phyloP scores from a whole-genome alignment of 2,113 vertebrate species.

The Puma concolor region DNA sequence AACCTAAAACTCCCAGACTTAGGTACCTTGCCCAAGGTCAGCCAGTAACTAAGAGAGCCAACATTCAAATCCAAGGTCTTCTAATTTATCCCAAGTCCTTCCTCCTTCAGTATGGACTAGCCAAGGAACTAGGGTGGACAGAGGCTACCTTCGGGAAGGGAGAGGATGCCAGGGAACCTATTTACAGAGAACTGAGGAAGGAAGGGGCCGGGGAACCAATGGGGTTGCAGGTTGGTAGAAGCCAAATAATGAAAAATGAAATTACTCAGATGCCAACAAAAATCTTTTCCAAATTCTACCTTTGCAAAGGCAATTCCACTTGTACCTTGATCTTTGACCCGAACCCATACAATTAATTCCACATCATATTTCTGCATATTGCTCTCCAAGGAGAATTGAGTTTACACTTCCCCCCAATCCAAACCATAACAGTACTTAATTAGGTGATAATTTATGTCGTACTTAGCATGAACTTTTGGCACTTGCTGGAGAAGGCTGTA shows the following conservation, averaged over 20 bases:
- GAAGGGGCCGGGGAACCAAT: neutral
- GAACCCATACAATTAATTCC: slow-evolving; percentile 86
- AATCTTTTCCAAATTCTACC: slow-evolving; percentile 69
- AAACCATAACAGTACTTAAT: slow-evolving; percentile 89
- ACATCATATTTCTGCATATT: slow-evolving; percentile 88
- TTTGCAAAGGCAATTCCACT: slow-evolving; percentile 72
- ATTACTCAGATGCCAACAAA: slow-evolving; percentile 58
- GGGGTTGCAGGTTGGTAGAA: neutral
- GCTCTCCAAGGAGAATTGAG: slow-evolving; percentile 89
- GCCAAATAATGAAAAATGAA: slow-evolving; percentile 30
- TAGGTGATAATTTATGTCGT: slow-evolving; percentile 91
- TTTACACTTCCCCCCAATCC: slow-evolving; percentile 85
- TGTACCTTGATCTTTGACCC: slow-evolving; percentile 85
- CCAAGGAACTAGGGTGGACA: neutral
- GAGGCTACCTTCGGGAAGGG: neutral
- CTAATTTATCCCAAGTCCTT: neutral
- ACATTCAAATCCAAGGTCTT: neutral
- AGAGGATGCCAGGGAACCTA: neutral
- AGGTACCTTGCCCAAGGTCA: neutral
- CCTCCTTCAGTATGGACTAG: neutral
- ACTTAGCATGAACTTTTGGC: slow-evolving; percentile 89
- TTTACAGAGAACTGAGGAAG: neutral
- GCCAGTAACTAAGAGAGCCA: neutral
- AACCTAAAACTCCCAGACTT: neutral
- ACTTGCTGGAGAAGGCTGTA: slow-evolving; percentile 83